Evolutionary conservation across 1,140 invertebrate genomes (phyloP).

Genomic region (Octopus bimaculoides): DNA sequence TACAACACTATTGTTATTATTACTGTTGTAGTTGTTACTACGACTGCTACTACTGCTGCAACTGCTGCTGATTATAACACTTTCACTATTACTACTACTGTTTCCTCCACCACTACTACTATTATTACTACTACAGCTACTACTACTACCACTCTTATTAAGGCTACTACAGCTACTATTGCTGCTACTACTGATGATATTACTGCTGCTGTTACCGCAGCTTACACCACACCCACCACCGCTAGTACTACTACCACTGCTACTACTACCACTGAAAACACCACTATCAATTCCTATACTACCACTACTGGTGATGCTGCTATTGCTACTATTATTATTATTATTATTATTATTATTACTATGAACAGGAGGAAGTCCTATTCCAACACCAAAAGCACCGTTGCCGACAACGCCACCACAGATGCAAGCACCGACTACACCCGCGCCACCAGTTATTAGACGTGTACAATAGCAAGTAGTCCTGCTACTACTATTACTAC

Average conservation of each 20-base stretch:
- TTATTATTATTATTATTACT: neutral
- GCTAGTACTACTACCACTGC: neutral
- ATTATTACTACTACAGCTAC: neutral
- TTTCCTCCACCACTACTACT: neutral
- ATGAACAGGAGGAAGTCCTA: neutral
- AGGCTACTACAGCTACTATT: neutral
- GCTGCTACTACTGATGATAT: neutral
- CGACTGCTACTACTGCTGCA: neutral
- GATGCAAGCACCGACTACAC: too few relatives aligned
- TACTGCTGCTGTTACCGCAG: neutral
- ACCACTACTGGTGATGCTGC: neutral
- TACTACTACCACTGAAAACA: neutral
- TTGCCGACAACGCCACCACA: too few relatives aligned
- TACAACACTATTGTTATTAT: neutral
- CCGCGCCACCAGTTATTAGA: too few relatives aligned
- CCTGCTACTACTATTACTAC: neutral
- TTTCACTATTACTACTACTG: neutral
- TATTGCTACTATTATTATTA: neutral
- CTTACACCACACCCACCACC: neutral
- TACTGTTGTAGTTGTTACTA: neutral
- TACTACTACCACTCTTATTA: neutral
- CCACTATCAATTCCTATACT: neutral
- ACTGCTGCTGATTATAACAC: neutral
- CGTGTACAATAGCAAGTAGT: too few relatives aligned
- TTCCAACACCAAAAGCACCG: too few relatives aligned